Conservation (phyloP, 2,113 vertebrate species). For the Columba janthina region DNA sequence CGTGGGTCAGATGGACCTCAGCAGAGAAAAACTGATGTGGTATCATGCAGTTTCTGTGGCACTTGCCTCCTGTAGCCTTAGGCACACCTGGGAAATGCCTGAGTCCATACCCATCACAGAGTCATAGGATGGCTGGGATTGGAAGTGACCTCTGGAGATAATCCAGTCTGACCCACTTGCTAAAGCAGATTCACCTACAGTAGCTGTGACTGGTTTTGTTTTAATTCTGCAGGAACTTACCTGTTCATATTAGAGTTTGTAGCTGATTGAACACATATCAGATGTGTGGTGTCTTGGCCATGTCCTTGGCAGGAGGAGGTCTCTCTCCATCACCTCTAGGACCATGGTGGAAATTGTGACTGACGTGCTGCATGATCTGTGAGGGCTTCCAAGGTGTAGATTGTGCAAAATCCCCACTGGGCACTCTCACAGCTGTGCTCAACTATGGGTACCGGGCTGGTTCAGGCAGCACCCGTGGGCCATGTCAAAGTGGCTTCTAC, state of each 20-base stretch:
- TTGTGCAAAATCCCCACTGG: not conserved
- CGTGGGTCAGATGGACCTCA: not conserved
- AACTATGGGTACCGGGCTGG: not conserved
- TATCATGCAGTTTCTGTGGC: not conserved
- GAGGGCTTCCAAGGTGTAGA: not conserved
- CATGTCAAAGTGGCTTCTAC: not conserved
- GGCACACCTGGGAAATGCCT: not conserved
- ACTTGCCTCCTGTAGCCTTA: not conserved
- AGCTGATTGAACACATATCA: not conserved
- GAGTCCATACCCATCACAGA: too few species aligned
- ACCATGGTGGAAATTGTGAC: not conserved
- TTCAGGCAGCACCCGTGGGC: not conserved
- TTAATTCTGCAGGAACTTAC: not conserved
- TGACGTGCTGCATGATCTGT: not conserved
- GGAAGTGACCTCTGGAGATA: too few species aligned
- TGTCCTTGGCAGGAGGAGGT: not conserved
- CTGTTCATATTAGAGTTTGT: not conserved
- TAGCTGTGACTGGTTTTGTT: not conserved
- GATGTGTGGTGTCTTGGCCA: not conserved
- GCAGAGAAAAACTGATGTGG: not conserved
- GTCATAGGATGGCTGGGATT: too few species aligned
- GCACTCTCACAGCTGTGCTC: not conserved
- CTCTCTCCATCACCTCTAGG: not conserved
- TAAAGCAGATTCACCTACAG: too few species aligned
- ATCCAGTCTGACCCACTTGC: too few species aligned